Percentiles rank a stretch among this genome's conserved stretches.
These are phyloP conservation scores for Syritta pipiens DNA, from an alignment of 2,888 invertebrate genomes.

Conservation along the genomic window DNA sequence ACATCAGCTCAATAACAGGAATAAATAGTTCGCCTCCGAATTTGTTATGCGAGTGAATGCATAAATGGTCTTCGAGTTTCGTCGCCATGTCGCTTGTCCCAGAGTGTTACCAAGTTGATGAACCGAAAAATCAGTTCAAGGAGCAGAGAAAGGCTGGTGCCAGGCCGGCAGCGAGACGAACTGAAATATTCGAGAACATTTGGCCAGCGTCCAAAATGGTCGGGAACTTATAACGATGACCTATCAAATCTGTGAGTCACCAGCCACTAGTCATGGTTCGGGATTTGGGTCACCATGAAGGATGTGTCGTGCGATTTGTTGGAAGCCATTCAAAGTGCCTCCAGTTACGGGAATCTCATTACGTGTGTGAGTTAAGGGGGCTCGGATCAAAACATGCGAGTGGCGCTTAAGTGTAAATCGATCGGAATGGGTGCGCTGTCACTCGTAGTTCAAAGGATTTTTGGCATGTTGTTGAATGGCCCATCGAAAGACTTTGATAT, in stretches of 20 bases:
- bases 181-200: slow-evolving; percentile 39
- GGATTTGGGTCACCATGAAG: neutral
- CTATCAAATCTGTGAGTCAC: neutral
- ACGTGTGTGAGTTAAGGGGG: too few relatives aligned
- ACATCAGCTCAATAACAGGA: slow-evolving; percentile 42
- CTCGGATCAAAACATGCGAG: too few relatives aligned
- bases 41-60: slow-evolving; percentile 9
- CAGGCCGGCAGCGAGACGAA: slow-evolving; percentile 42
- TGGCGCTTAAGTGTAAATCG: too few relatives aligned
- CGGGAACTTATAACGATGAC: slow-evolving; percentile 14
- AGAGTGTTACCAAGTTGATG: slow-evolving; percentile 34
- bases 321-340: slow-evolving; percentile 14
- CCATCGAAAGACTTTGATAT: too few relatives aligned
- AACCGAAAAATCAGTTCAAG: slow-evolving; percentile 54
- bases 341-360: neutral
- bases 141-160: too few relatives aligned
- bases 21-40: slow-evolving; percentile 24
- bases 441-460: too few relatives aligned
- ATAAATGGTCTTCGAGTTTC: neutral
- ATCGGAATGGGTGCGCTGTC: too few relatives aligned
- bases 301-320: slow-evolving; percentile 16
- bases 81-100: neutral
- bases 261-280: neutral
- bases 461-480: too few relatives aligned
- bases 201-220: slow-evolving; percentile 31